phyloP scores from a whole-genome alignment of 2,113 vertebrate genomes.

The Henicopernis longicauda region DNA sequence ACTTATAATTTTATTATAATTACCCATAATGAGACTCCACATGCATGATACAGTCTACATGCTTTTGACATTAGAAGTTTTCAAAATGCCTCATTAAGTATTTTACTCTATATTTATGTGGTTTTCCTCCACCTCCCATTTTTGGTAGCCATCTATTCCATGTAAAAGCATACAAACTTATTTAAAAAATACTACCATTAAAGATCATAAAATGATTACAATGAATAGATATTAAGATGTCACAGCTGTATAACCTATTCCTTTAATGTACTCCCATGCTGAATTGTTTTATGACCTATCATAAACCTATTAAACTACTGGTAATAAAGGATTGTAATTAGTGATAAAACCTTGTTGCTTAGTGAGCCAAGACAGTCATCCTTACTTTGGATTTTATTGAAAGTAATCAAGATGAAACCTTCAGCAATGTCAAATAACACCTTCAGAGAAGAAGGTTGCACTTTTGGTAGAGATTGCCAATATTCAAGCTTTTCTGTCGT shows the following conservation, averaged over 20 bases:
- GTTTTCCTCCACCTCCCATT: constrained; percentile 59
- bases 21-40: constrained; percentile 85
- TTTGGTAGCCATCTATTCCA: constrained; percentile 51
- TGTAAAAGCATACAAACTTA: constrained; percentile 68
- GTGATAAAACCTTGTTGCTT: constrained; percentile 91
- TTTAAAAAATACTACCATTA: constrained; percentile 68
- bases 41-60: constrained; percentile 78
- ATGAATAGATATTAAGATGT: constrained; percentile 88
- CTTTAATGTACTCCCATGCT: constrained; percentile 83
- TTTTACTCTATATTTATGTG: constrained; percentile 82
- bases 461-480: neutral
- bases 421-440: constrained; percentile 80
- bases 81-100: constrained; percentile 81
- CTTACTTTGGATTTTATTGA: constrained; percentile 82
- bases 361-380: constrained; percentile 87
- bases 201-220: constrained; percentile 85
- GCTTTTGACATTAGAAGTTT: constrained; percentile 78
- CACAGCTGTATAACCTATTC: constrained; percentile 82
- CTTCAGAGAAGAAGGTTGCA: constrained; percentile 9
- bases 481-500: neutral
- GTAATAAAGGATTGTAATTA: constrained; percentile 95
- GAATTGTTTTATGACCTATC: constrained; percentile 92
- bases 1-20: constrained; percentile 86
- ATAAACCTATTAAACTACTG: constrained; percentile 91
- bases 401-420: constrained; percentile 79